Conservation (phyloP, 2,113 vertebrate genomes). For the Rynchops niger region DNA sequence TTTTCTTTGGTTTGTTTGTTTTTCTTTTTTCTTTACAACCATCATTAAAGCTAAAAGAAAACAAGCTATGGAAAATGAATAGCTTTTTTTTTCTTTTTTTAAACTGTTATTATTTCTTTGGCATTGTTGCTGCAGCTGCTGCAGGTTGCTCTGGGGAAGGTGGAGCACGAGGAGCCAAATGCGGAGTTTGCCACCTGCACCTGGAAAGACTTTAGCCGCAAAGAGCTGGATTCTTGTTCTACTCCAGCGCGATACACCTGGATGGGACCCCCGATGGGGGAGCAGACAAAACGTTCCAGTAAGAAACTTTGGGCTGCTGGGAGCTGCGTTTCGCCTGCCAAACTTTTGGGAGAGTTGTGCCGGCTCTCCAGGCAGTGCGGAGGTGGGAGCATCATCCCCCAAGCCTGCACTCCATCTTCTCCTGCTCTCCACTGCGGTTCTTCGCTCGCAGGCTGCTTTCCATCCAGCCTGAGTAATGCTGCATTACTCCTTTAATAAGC, state of each 20-base stretch:
- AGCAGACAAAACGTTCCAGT: fast-evolving
- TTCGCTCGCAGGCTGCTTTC: not conserved
- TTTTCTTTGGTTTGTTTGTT: too few relatives aligned
- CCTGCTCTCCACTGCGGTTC: fast-evolving
- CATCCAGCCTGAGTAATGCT: not conserved
- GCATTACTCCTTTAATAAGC: not conserved
- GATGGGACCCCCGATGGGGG: not conserved
- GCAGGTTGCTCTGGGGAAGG: not conserved
- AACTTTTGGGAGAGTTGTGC: not conserved
- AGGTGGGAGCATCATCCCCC: not conserved
- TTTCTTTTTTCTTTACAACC: not conserved
- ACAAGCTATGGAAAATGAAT: not conserved
- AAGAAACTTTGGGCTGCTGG: not conserved
- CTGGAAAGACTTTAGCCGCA: not conserved
- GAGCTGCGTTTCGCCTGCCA: fast-evolving
- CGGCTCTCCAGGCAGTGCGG: fast-evolving
- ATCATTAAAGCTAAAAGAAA: not conserved
- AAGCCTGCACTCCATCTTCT: not conserved
- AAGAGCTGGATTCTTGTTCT: not conserved
- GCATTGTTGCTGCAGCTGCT: not conserved
- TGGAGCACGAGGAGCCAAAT: not conserved
- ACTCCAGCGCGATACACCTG: not conserved
- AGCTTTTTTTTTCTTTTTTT: not conserved
- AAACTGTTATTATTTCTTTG: not conserved
- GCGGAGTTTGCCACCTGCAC: not conserved